Conservation (phyloP, 1,140 invertebrate genomes). For the Atta cephalotes region DNA sequence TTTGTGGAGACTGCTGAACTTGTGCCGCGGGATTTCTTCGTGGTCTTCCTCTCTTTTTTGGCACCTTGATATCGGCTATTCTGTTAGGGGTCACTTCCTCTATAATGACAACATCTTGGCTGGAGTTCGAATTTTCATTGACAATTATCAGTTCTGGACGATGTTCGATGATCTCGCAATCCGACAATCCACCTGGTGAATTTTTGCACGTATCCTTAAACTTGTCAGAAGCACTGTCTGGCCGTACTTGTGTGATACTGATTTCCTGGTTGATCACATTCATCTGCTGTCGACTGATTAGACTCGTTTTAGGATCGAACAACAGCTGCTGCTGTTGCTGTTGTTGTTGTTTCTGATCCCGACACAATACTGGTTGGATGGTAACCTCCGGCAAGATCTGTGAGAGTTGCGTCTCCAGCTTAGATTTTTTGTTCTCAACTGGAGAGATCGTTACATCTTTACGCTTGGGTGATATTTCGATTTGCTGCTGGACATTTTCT, state of each 20-base stretch:
- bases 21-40: conserved; percentile 77
- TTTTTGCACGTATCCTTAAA: conserved; percentile 79
- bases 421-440: conserved; percentile 82
- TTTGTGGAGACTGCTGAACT: conserved; percentile 32
- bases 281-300: conserved; percentile 82
- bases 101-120: conserved; percentile 85
- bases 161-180: conserved; percentile 84
- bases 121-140: conserved; percentile 85
- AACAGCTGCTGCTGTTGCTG: conserved; percentile 74
- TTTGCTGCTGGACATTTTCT: conserved; percentile 65
- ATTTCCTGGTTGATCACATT: conserved; percentile 84
- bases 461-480: conserved; percentile 77
- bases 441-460: conserved; percentile 81
- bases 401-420: conserved; percentile 81
- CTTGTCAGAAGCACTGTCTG: conserved; percentile 71
- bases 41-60: conserved; percentile 83
- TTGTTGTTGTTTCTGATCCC: conserved; percentile 69
- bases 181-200: conserved; percentile 78
- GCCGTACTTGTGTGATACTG: conserved; percentile 83
- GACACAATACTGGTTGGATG: conserved; percentile 81
- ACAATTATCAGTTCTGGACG: conserved; percentile 84
- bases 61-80: conserved; percentile 79
- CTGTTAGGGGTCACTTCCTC: conserved; percentile 81
- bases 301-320: conserved; percentile 80
- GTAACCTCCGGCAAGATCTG: conserved; percentile 83